Conservation (phyloP, 2,113 vertebrate genomes). For the Apteryx owenii region DNA sequence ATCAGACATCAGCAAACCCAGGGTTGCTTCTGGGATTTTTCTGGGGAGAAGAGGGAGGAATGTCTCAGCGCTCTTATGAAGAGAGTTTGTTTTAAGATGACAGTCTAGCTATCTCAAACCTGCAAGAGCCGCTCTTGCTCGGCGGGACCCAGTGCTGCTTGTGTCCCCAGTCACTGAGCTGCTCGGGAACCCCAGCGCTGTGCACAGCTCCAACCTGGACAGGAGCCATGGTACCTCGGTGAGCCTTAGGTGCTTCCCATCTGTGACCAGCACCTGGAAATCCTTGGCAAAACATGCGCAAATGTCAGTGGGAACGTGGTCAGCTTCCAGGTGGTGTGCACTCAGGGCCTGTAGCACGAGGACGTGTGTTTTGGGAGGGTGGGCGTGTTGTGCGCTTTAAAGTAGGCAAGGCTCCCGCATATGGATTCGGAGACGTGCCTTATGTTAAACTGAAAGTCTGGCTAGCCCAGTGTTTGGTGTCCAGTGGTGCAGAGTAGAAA, state of each 20-base stretch:
- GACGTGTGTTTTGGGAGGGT: not conserved
- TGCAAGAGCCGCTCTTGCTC: not conserved
- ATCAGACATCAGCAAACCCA: not conserved
- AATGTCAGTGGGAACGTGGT: not conserved
- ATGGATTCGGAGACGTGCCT: fast-evolving
- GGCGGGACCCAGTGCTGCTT: fast-evolving
- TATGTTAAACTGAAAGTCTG: too few relatives aligned
- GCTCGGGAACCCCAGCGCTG: fast-evolving
- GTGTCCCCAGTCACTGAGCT: not conserved
- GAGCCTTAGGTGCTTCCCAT: not conserved
- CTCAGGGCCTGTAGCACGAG: fast-evolving
- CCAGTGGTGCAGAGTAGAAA: too few relatives aligned
- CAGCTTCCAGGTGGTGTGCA: not conserved
- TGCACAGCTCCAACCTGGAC: not conserved
- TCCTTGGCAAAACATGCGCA: not conserved
- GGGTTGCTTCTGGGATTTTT: not conserved
- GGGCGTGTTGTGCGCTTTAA: fast-evolving
- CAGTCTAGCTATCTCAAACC: not conserved
- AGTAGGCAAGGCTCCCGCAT: not conserved
- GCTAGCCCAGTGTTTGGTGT: too few relatives aligned
- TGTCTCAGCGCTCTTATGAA: not conserved
- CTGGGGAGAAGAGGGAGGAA: not conserved
- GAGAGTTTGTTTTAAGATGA: not conserved
- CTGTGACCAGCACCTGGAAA: not conserved
- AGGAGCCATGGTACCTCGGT: fast-evolving